Evolutionary conservation across 2,113 vertebrate species (phyloP).

Genomic region (Girardinichthys multiradiatus): DNA sequence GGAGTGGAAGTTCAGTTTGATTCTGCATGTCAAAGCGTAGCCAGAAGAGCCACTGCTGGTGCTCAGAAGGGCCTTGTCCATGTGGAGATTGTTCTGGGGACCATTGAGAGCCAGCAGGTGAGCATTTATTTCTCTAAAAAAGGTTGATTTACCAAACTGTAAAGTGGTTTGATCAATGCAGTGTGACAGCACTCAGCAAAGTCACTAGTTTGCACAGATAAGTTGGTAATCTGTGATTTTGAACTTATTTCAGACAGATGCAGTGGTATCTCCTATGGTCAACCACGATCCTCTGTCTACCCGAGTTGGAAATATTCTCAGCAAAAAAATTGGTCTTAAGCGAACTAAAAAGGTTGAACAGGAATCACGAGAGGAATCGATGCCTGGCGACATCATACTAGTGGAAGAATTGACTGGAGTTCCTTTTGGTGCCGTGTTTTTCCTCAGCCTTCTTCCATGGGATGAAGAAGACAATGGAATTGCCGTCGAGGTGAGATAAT

Average conservation of each 20-base stretch:
- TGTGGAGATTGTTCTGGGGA: constrained; percentile 54
- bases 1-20: not conserved
- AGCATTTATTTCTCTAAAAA: not conserved
- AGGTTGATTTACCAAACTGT: not conserved
- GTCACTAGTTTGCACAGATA: not conserved
- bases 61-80: constrained; percentile 9
- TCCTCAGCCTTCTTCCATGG: constrained; percentile 52
- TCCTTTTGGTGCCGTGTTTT: constrained; percentile 32
- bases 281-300: constrained; percentile 32
- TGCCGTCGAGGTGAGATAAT: constrained; percentile 52
- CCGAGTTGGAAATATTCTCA: constrained; percentile 47
- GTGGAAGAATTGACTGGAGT: constrained; percentile 33
- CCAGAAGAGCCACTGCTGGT: constrained; percentile 2
- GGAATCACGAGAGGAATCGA: not conserved
- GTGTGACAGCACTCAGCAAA: too few relatives aligned
- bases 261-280: constrained; percentile 62
- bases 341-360: constrained; percentile 27
- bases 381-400: constrained; percentile 35
- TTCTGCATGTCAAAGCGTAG: not conserved
- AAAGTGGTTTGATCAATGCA: too few relatives aligned
- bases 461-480: constrained; percentile 21
- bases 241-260: constrained; percentile 46
- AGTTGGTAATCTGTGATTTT: not conserved
- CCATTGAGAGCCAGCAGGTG: constrained; percentile 65
- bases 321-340: not conserved